Evolutionary conservation across 2,888 invertebrate genomes (phyloP), one percentile per base, ranked within the genome.

Genomic region (Diogma glabrata): DNA sequence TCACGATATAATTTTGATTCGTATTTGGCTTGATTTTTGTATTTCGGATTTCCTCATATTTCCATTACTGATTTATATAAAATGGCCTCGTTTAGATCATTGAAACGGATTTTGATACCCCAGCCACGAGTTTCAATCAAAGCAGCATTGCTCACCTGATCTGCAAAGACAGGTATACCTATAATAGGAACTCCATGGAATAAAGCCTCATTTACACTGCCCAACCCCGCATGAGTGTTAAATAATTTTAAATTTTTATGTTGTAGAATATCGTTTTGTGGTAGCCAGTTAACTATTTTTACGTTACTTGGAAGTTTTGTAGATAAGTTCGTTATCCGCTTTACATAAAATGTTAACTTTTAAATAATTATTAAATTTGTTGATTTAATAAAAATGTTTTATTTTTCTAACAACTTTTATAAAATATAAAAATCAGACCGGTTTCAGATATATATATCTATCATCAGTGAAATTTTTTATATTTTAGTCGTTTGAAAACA

Each of bases 141-240:
- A 17, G 69, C 62, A 55, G 75, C 64, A 56, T 76, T 76, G 60
- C 72, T 68, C 55, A 70, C 71, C 59, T 76, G 75, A 60, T 76
- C 76, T 2, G 64, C 69, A 55, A 72, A 43, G 3, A 43, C 9
- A 7, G 43, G 43, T 23, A 43, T 43, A 22, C 20, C 8, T 3
- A 43, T 10, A 22, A 43, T 17, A 3, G 79, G 79, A 1, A 79
- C 73, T 12, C 75, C 79, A 58, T 79, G 69, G 60, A 70, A 79
- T 38, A 73, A 71, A 1, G 81, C 74, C 63, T 82, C 82, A 58
- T 76, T 75, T 2, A 79, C 70, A 38, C 81, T 78, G 54, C 81
- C 78, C 52, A 79, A 70, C 4, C 82, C 82, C 4, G 81, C 82
- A 59, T 83, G 83, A 0, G 79, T 76, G 57, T 84, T 74, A 58